Percentiles rank a stretch among this genome's conserved stretches.
Conservation (phyloP, 35 echinoderm and acorn worm genomes). For the Amphiura filiformis region DNA sequence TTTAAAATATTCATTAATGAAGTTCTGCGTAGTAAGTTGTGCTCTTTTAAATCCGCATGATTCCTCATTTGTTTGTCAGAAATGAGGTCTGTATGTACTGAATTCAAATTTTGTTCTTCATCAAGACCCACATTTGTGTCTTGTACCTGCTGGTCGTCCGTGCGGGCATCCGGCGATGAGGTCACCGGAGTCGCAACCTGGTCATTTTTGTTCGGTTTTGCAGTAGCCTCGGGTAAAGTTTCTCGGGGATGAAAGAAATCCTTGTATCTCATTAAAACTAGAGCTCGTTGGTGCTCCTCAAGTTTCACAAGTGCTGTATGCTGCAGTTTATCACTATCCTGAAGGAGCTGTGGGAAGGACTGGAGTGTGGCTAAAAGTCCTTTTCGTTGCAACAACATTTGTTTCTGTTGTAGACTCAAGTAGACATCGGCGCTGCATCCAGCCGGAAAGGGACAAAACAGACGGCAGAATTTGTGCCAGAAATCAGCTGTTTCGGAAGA, state of each 20-base stretch:
- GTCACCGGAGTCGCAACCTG: not conserved
- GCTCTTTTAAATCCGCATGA: too few relatives aligned
- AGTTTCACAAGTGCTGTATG: conserved; percentile 31
- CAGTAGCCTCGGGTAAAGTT: conserved; percentile 4
- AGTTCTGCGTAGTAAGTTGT: too few relatives aligned
- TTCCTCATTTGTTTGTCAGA: too few relatives aligned
- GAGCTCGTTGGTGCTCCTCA: conserved; percentile 15
- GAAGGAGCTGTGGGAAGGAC: conserved; percentile 33
- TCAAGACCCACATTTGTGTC: not conserved
- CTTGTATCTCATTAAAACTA: conserved; percentile 30
- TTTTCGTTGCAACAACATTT: conserved; percentile 22
- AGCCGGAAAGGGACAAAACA: conserved; percentile 23
- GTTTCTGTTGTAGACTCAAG: conserved; percentile 31
- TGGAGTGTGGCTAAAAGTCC: conserved; percentile 28
- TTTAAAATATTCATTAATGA: too few relatives aligned
- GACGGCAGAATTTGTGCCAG: conserved; percentile 36
- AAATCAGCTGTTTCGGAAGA: not conserved
- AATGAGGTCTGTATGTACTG: too few relatives aligned
- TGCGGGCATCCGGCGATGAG: not conserved
- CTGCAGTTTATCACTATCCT: conserved; percentile 32
- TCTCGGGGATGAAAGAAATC: conserved; percentile 28
- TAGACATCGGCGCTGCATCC: conserved; percentile 34
- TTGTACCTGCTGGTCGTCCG: not conserved
- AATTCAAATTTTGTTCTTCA: too few relatives aligned
- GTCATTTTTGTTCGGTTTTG: not conserved